phyloP scores from a whole-genome alignment of 2,888 invertebrate species.

The Tortricodes alternella region DNA sequence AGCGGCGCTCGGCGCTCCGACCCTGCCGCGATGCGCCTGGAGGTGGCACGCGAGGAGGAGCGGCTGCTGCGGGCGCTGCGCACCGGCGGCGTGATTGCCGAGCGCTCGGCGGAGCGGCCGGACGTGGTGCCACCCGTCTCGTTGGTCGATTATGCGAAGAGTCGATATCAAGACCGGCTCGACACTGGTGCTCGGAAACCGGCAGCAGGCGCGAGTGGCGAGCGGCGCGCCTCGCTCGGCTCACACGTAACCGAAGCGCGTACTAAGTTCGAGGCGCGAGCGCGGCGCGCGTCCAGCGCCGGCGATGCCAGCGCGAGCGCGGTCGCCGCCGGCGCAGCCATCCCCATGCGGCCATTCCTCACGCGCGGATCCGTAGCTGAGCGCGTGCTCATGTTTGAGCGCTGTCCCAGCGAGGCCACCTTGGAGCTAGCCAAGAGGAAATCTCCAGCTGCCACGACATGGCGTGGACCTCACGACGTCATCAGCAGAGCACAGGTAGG shows the following conservation, averaged over 20 bases:
- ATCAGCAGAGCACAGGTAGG: constrained; percentile 81
- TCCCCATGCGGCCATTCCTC: constrained; percentile 91
- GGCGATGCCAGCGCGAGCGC: constrained; percentile 58
- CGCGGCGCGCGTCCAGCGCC: constrained; percentile 74
- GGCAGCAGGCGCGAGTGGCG: constrained; percentile 68
- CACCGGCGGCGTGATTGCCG: constrained; percentile 84
- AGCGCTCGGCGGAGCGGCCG: constrained; percentile 71
- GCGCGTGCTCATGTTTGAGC: constrained; percentile 94
- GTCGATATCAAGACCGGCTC: constrained; percentile 83
- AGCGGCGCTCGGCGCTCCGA: constrained; percentile 70
- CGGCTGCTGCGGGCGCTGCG: constrained; percentile 89
- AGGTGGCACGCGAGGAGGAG: constrained; percentile 92
- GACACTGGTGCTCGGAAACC: constrained; percentile 77
- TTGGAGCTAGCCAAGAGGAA: constrained; percentile 85
- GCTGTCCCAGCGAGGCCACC: constrained; percentile 91
- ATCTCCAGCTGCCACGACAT: constrained; percentile 77
- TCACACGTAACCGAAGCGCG: constrained; percentile 79
- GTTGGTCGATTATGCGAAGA: constrained; percentile 85
- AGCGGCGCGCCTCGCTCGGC: constrained; percentile 71
- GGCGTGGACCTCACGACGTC: constrained; percentile 82
- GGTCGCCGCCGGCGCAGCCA: constrained; percentile 52
- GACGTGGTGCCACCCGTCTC: constrained; percentile 81
- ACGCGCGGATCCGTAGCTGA: constrained; percentile 96
- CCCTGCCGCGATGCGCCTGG: constrained; percentile 83
- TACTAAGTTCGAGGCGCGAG: constrained; percentile 78